phyloP scores from a whole-genome alignment of 2,888 invertebrate species.

The Lordiphosa fenestrarum region DNA sequence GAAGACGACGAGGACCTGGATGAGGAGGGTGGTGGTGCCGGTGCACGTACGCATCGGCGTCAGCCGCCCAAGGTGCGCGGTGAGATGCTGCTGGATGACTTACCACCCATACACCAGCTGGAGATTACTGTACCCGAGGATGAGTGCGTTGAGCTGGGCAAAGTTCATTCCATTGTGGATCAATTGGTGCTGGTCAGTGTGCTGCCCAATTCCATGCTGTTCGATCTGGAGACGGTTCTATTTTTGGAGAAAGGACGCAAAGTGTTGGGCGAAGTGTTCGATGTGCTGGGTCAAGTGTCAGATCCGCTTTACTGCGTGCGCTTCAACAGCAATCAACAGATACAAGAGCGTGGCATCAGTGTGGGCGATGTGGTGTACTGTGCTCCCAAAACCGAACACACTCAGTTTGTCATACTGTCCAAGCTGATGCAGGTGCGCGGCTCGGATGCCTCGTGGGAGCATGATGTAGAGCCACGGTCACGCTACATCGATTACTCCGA shows the following conservation, averaged over 20 bases:
- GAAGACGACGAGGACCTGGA: constrained; percentile 64
- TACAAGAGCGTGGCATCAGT: constrained; percentile 84
- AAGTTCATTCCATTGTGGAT: constrained; percentile 86
- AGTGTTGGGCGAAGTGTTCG: constrained; percentile 88
- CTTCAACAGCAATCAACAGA: constrained; percentile 91
- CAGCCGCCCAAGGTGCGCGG: constrained; percentile 76
- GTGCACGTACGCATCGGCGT: constrained; percentile 39
- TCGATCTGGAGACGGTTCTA: constrained; percentile 92
- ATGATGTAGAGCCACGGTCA: constrained; percentile 90
- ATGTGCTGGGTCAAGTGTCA: constrained; percentile 93
- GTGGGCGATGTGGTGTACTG: constrained; percentile 89
- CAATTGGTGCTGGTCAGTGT: constrained; percentile 87
- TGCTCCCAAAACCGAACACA: constrained; percentile 89
- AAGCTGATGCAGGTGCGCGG: constrained; percentile 89
- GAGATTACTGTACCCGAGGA: constrained; percentile 89
- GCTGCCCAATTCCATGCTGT: constrained; percentile 86
- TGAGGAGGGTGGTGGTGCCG: constrained; percentile 53
- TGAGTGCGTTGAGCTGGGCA: constrained; percentile 88
- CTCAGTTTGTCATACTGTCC: constrained; percentile 87
- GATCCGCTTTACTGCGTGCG: constrained; percentile 94
- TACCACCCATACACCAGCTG: constrained; percentile 91
- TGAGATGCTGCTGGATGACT: constrained; percentile 83
- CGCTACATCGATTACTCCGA: constrained; percentile 90
- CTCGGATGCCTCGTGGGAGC: constrained; percentile 93
- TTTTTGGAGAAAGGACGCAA: constrained; percentile 90